Conservation (phyloP, 2,888 invertebrate species). For the Sialis fuliginosa region DNA sequence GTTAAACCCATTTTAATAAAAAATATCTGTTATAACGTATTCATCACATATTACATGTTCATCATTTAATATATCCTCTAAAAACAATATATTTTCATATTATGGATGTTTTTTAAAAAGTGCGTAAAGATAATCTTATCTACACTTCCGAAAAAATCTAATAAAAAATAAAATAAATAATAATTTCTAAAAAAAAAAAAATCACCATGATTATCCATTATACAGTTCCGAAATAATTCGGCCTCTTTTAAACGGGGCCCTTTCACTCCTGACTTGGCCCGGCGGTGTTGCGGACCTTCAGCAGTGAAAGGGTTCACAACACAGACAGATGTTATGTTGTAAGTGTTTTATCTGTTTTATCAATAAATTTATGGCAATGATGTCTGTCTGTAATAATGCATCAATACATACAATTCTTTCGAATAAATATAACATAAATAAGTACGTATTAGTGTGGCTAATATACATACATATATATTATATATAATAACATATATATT, state of each 20-base stretch:
- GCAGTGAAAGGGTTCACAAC: no score
- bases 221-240: neutral
- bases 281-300: no score
- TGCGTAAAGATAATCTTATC: constrained; percentile 35
- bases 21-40: neutral
- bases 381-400: neutral
- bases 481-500: neutral
- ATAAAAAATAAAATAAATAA: constrained; percentile 16
- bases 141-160: constrained; percentile 5
- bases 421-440: neutral
- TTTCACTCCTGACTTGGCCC: no score
- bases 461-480: neutral
- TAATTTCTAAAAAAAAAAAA: constrained; percentile 9
- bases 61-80: neutral
- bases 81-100: constrained; percentile 39
- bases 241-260: neutral
- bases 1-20: no score
- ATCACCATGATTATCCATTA: neutral
- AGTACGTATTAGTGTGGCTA: neutral
- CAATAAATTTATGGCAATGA: no score
- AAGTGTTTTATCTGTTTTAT: no score
- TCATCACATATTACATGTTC: neutral
- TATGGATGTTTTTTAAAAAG: constrained; percentile 42
- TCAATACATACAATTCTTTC: neutral
- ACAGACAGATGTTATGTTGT: no score